Evolutionary conservation across 2,797 vertebrate species (phyloP).

Genomic region (Meda fulgida): DNA sequence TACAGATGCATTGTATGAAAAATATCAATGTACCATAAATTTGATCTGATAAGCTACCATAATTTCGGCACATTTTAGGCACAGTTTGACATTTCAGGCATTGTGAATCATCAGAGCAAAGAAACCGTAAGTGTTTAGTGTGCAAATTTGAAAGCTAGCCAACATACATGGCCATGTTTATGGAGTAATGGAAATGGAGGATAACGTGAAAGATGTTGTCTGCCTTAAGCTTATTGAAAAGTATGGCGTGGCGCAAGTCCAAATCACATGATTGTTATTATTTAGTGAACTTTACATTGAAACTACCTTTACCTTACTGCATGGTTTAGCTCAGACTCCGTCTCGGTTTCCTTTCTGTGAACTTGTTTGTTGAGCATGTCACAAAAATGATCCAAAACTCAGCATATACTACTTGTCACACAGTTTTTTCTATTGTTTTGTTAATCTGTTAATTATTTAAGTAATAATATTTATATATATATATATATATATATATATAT

Average conservation of each 20-base stretch:
- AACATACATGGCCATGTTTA: background rate
- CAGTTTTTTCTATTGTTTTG: too few species aligned
- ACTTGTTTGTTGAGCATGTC: background rate
- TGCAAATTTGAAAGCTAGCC: background rate
- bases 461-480: too few species aligned
- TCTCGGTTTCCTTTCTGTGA: background rate
- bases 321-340: background rate
- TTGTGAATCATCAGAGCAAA: background rate
- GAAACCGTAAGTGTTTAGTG: background rate
- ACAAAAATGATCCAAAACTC: too few species aligned
- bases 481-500: too few species aligned
- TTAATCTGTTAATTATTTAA: too few species aligned
- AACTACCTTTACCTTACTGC: background rate
- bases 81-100: background rate
- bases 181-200: background rate
- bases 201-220: background rate
- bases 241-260: background rate
- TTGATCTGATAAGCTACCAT: background rate
- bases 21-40: background rate
- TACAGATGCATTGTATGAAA: background rate
- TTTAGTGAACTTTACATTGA: background rate
- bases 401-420: too few species aligned
- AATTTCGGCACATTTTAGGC: background rate
- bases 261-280: background rate
- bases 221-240: background rate